Conservation (phyloP, 2,797 vertebrate species). For the Alexandromys oeconomus region DNA sequence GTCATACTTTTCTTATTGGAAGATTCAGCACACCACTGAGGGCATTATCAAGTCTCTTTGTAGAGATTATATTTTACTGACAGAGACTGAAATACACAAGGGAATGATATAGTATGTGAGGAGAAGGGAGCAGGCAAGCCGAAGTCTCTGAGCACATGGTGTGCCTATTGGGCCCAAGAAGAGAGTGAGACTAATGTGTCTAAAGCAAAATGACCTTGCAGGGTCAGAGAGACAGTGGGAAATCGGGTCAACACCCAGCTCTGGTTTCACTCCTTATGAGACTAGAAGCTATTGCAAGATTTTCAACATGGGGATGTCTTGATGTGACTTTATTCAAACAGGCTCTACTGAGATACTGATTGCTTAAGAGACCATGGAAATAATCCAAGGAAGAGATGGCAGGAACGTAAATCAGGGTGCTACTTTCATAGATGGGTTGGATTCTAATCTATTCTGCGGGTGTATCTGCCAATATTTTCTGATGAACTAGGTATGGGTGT, state of each 20-base stretch:
- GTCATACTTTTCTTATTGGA: not conserved
- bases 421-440: not conserved
- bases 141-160: not conserved
- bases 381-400: not conserved
- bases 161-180: not conserved
- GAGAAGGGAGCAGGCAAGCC: no score
- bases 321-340: not conserved
- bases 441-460: not conserved
- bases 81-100: not conserved
- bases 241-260: not conserved
- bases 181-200: no score
- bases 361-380: not conserved
- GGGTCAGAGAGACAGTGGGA: not conserved
- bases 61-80: not conserved
- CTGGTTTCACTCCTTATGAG: not conserved
- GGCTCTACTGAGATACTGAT: not conserved
- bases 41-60: not conserved
- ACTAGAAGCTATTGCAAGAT: accelerated
- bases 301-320: not conserved
- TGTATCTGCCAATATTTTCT: not conserved
- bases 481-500: no score
- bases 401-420: not conserved
- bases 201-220: not conserved
- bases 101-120: not conserved
- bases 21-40: not conserved